Evolutionary conservation across 2,797 vertebrate genomes (phyloP), one percentile per base, ranked within the genome.

Genomic region (Hydrophis major): DNA sequence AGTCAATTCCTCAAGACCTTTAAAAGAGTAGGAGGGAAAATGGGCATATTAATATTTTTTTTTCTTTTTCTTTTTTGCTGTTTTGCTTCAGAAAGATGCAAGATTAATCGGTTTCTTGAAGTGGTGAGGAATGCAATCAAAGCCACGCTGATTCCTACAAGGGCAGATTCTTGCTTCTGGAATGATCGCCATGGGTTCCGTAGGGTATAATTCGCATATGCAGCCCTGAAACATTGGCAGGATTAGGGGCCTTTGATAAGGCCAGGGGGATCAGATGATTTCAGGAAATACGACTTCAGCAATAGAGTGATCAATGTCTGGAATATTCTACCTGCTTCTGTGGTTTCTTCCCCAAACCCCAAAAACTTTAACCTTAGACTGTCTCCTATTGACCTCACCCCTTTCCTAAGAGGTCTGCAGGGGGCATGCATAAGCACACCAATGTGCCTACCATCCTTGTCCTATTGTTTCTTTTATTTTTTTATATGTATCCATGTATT

Each of bases 51-150:
- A 12, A 2, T 92, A 47, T 47, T 42, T 42, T 42, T 3, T 42
- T 42, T 42, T 37, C 37, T 47, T 3, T 47, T 47, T 0, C 1
- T 6, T 5, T 90, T 60, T 32, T 74, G 50, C 91, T 93, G 66
- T 92, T 92, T 93, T 90, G 86, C 94, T 95, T 94, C 56, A 32
- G 28, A 55, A 92, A 28, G 32, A 63, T n/a, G 50, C n/a, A 89
- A 61, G 94, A 89, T 95, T 94, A 92, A 92, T 95, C 86, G 94
- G 94, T 89, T 47, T 42, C 20, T 59, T 22, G 37, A 91, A 90
- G 61, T 47, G 91, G 47, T 50, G 50, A 12, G 91, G 16, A 1
- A 59, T 91, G 50, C 16, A 78, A 47, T 92, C 50, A 93, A 55
- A 91, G 93, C 92, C 90, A 60, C 37, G 16, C 53, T 83, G 32